Percentiles rank a stretch among this genome's conserved stretches.
phyloP scores from a whole-genome alignment of 2,113 vertebrate genomes.

The Syrrhaptes paradoxus region DNA sequence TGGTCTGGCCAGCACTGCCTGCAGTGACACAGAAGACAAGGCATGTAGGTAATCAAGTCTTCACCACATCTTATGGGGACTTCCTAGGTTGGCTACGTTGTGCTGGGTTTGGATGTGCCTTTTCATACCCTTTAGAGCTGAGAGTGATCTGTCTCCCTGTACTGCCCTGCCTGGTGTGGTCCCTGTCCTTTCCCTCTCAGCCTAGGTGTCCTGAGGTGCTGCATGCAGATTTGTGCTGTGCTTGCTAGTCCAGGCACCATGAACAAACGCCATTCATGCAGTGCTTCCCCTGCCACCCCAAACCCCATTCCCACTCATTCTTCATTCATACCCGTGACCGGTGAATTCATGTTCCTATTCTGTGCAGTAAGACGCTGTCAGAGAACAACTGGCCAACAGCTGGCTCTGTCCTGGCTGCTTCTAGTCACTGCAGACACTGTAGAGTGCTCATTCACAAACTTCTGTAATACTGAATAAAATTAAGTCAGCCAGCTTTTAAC shows the following conservation, averaged over 20 bases:
- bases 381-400: neutral
- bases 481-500: neutral
- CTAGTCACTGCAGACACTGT: neutral
- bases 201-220: neutral
- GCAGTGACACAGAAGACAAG: neutral
- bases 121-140: neutral
- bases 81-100: neutral
- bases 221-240: neutral
- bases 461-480: neutral
- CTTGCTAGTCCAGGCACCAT: neutral
- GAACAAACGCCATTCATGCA: neutral
- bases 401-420: neutral
- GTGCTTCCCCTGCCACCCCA: neutral
- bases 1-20: neutral
- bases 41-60: neutral
- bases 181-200: neutral
- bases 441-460: neutral
- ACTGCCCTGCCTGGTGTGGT: neutral
- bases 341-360: neutral
- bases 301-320: neutral
- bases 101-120: neutral
- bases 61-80: neutral
- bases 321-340: neutral
- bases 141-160: neutral
- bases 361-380: neutral